Conservation (phyloP, 2,797 vertebrate species). For the Rhynchonycteris naso region DNA sequence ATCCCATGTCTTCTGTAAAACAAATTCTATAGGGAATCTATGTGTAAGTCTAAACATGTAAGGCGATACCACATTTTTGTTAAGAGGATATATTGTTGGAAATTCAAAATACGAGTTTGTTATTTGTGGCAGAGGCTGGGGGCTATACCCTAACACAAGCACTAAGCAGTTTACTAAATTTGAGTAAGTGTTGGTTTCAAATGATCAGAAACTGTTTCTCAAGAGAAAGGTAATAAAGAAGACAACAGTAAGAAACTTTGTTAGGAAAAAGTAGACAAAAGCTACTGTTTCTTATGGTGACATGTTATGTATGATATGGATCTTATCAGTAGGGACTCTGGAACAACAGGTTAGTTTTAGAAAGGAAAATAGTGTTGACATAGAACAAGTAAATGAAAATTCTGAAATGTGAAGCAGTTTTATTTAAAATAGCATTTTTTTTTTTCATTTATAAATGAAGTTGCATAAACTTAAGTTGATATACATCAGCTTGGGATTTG, state of each 20-base stretch:
- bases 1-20: background rate
- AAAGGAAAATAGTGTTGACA: background rate
- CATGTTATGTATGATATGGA: background rate
- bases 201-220: background rate
- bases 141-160: background rate
- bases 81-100: background rate
- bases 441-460: background rate
- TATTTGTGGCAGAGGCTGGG: background rate
- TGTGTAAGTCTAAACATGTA: background rate
- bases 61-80: background rate
- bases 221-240: background rate
- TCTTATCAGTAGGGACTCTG: background rate
- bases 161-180: background rate
- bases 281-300: background rate
- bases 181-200: background rate
- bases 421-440: background rate
- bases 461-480: background rate
- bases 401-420: background rate
- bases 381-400: conserved; percentile 1
- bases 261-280: background rate
- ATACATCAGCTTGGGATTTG: background rate
- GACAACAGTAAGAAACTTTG: background rate
- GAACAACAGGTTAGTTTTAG: background rate
- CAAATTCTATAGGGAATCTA: background rate
- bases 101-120: background rate